Conservation (phyloP, 1,140 invertebrate genomes). For the Adelges cooleyi region DNA sequence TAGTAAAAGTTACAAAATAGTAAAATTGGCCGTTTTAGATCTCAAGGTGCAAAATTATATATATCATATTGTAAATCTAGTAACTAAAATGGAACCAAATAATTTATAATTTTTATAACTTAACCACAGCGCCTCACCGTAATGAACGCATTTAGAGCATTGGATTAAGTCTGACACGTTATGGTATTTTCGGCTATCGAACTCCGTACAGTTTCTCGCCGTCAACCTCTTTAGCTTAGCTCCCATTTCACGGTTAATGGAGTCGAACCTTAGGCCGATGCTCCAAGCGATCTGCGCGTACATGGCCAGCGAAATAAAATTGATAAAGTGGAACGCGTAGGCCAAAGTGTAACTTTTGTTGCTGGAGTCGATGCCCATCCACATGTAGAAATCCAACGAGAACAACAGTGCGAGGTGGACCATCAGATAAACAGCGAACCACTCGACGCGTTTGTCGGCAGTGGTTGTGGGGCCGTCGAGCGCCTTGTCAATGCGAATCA, state of each 20-base stretch:
- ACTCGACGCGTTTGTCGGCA: neutral
- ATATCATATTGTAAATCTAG: no score
- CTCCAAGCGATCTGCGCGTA: conserved; percentile 24
- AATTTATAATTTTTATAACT: no score
- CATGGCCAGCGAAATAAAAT: conserved; percentile 6
- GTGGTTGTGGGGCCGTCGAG: neutral
- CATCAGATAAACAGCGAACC: neutral
- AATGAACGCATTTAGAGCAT: no score
- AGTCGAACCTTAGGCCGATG: conserved; percentile 5
- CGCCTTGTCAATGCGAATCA: neutral
- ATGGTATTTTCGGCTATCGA: no score
- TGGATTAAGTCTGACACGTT: no score
- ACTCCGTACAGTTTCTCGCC: neutral
- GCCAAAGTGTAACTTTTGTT: conserved; percentile 3
- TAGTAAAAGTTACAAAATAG: no score
- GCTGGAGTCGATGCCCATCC: conserved; percentile 7
- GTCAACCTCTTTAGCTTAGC: no score
- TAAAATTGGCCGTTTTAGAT: no score
- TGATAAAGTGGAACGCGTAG: conserved; percentile 9
- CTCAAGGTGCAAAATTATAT: no score
- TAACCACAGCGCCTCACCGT: no score
- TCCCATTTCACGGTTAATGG: conserved; percentile 2
- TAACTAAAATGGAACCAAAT: no score
- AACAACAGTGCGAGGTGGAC: neutral
- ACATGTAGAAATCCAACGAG: conserved; percentile 8